Percentiles rank a stretch among this genome's conserved stretches.
phyloP scores from a whole-genome alignment of 2,113 vertebrate species.

The Ameiurus melas region DNA sequence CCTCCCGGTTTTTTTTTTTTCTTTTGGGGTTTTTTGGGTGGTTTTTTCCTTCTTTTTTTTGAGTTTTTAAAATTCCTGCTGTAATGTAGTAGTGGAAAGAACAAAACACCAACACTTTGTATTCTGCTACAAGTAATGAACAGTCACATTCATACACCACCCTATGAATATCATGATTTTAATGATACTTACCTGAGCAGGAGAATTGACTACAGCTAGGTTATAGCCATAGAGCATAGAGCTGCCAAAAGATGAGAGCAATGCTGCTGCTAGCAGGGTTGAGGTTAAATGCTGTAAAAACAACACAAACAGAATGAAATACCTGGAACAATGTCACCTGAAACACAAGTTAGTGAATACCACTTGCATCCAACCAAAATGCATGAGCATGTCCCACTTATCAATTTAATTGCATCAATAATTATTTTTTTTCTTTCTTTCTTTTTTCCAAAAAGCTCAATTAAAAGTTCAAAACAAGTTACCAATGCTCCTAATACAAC shows the following conservation, averaged over 20 bases:
- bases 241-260: constrained; percentile 85
- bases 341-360: not conserved
- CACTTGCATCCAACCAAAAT: not conserved
- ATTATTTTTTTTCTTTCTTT: not conserved
- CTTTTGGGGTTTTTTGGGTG: too few species aligned
- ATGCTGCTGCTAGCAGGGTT: constrained; percentile 76
- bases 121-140: not conserved
- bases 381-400: not conserved
- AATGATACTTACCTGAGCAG: constrained; percentile 73
- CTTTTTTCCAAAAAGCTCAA: not conserved
- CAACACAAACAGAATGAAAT: not conserved
- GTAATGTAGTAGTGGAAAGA: not conserved
- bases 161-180: not conserved
- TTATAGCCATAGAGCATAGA: constrained; percentile 90
- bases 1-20: too few species aligned
- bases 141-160: not conserved
- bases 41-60: too few species aligned
- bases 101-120: not conserved
- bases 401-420: not conserved
- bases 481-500: not conserved
- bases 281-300: constrained; percentile 75
- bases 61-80: not conserved
- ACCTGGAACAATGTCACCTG: not conserved
- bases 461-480: not conserved
- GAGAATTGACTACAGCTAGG: constrained; percentile 87